A percentile compares a stretch with the other conserved stretches of the same genome.
These are phyloP conservation scores for Phania funesta DNA, from an alignment of 2,888 invertebrate species.

Conservation along the genomic window DNA sequence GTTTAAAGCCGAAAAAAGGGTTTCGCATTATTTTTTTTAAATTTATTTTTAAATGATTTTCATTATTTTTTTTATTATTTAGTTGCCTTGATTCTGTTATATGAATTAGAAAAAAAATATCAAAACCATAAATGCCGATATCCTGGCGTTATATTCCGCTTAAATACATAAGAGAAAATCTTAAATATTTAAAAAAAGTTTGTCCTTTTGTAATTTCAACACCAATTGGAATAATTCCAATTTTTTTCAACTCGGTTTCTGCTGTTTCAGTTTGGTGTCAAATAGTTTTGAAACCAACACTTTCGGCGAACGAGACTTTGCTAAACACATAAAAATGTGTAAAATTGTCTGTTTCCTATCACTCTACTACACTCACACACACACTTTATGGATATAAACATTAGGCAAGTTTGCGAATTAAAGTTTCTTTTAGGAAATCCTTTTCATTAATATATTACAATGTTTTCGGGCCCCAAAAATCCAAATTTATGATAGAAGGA, in stretches of 20 bases:
- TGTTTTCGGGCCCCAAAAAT: too few relatives aligned
- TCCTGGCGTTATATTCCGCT: neutral
- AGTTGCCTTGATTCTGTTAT: too few relatives aligned
- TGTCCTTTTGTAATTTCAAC: neutral
- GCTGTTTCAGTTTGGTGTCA: slow-evolving; percentile 65
- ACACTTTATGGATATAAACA: neutral
- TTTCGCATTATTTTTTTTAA: too few relatives aligned
- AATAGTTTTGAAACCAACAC: slow-evolving; percentile 65
- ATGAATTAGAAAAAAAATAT: too few relatives aligned
- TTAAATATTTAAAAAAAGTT: slow-evolving; percentile 14
- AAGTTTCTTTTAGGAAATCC: neutral
- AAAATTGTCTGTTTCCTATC: slow-evolving; percentile 9
- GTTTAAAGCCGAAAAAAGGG: too few relatives aligned
- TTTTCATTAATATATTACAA: too few relatives aligned
- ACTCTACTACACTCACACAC: neutral
- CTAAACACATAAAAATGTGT: slow-evolving; percentile 2
- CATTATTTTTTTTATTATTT: too few relatives aligned
- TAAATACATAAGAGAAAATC: neutral
- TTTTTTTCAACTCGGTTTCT: slow-evolving; percentile 39
- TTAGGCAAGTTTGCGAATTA: neutral
- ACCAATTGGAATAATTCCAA: slow-evolving; percentile 53
- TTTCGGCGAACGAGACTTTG: slow-evolving; percentile 49
- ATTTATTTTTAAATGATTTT: too few relatives aligned
- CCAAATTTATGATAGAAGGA: too few relatives aligned
- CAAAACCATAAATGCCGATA: too few relatives aligned